Percentiles rank a stretch among this genome's conserved stretches.
These are phyloP conservation scores for Morbakka virulenta DNA, from an alignment of 30 jellyfish, hydroid and myxozoan species.

Conservation along the genomic window DNA sequence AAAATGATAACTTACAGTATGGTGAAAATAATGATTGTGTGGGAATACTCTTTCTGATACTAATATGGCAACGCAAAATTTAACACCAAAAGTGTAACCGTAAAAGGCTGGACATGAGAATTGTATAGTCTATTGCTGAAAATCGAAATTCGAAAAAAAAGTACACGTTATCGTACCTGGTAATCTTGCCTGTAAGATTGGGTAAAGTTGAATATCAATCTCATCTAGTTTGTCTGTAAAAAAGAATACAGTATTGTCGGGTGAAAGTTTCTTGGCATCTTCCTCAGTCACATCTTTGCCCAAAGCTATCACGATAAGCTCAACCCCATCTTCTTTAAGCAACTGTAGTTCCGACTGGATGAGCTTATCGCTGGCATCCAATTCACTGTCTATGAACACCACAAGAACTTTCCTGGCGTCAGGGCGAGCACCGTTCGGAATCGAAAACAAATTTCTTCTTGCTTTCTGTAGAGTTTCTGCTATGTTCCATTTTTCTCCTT, in stretches of 20 bases:
- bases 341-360: slow-evolving; percentile 15
- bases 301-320: slow-evolving; percentile 57
- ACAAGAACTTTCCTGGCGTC: slow-evolving; percentile 72
- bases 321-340: slow-evolving; percentile 37
- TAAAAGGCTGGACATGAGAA: too few species aligned
- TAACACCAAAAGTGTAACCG: too few species aligned
- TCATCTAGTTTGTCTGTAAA: slow-evolving; percentile 75
- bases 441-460: slow-evolving; percentile 32
- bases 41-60: too few species aligned
- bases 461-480: slow-evolving; percentile 48
- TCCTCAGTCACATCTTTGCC: slow-evolving; percentile 30
- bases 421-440: slow-evolving; percentile 70
- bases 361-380: slow-evolving; percentile 29
- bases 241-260: slow-evolving; percentile 54
- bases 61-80: too few species aligned
- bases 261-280: slow-evolving; percentile 14
- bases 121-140: too few species aligned
- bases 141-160: too few species aligned
- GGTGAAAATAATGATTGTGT: too few species aligned
- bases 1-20: too few species aligned
- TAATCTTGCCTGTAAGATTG: slow-evolving; percentile 38
- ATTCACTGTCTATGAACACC: slow-evolving; percentile 57
- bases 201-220: slow-evolving; percentile 44
- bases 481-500: slow-evolving; percentile 26
- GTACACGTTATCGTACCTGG: slow-evolving; percentile 69